Base-by-base conservation (phyloP, 2,888 invertebrate genomes). In the Diadegma fenestrale region DNA sequence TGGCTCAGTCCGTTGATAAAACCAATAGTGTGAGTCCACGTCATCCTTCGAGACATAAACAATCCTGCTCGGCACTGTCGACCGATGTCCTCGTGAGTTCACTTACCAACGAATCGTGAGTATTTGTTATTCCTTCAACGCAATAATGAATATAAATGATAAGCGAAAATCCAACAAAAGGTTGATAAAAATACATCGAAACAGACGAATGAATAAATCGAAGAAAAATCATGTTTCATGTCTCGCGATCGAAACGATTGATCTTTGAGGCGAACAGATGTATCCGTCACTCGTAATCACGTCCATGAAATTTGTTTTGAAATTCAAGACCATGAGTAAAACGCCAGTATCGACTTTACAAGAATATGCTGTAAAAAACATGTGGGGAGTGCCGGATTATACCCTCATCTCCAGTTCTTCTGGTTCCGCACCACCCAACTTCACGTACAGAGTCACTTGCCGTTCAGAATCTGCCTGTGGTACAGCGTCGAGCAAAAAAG, bases 241-340 rank as follows among this genome's bases (percentile, higher is more conserved):
- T 1, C 26, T 14, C 6, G 14, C 26, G 8, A 58, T 14, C 12
- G 5, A 22, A 0, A 26, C 17, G 19, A 54, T 22, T 2, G 2
- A 22, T 54, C 22, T 54, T 54, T 22, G 2, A 22, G 22, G 10
- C 22, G 22, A 54, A 22, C 1, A 1, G 14, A 14, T 37, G 10
- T 37, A 2, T 37, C 37, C 37, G 12, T 26, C 4, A 58, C 5
- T 26, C 4, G 26, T 58, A 26, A 22, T 45, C 26, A 45, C 17
- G 6, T 30, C 0, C 17, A 68, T 14, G 3, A 14, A 58, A 45
- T 22, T 41, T 66, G 26, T 30, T 43, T 48, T 48, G n/a, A n/a
- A n/a, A n/a, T 61, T 77, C 10, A 48, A 78, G 79, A 75, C 19
- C 51, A 84, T 84, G 84, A 85, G 85, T 19, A 85, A 85, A 30